A percentile compares a stretch with the other conserved stretches of the same genome.
phyloP scores from a whole-genome alignment of 2,888 invertebrate genomes.

The Apomyelois bistriatella region DNA sequence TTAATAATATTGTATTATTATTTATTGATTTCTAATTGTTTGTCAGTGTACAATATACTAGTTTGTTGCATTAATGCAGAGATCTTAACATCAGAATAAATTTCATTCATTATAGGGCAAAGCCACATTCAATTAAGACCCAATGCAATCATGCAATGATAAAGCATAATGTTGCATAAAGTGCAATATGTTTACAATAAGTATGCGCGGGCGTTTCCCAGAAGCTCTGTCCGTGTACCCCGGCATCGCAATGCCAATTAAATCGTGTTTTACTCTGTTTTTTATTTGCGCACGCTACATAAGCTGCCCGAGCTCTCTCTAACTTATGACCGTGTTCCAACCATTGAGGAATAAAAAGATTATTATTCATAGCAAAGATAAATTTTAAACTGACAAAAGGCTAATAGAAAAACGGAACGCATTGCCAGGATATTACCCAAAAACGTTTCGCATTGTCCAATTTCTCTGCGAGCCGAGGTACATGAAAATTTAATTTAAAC shows the following conservation, averaged over 20 bases:
- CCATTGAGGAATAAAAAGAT: slow-evolving; percentile 25
- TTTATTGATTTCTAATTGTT: no score
- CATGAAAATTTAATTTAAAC: slow-evolving; percentile 48
- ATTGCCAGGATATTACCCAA: slow-evolving; percentile 33
- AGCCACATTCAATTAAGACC: slow-evolving; percentile 10
- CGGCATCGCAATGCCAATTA: slow-evolving; percentile 52
- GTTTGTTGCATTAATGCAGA: no score
- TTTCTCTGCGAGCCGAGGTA: slow-evolving; percentile 26
- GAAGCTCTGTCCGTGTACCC: slow-evolving; percentile 41
- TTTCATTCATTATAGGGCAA: background rate
- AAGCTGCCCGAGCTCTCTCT: slow-evolving; percentile 32
- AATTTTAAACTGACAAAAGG: slow-evolving; percentile 1
- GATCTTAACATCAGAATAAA: no score
- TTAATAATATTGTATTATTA: no score
- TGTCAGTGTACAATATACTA: no score
- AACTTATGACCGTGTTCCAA: slow-evolving; percentile 28
- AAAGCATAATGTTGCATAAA: slow-evolving; percentile 28
- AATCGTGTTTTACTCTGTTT: slow-evolving; percentile 41
- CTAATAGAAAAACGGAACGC: slow-evolving; percentile 15
- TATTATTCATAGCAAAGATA: slow-evolving; percentile 4
- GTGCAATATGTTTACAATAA: slow-evolving; percentile 29
- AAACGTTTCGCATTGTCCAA: slow-evolving; percentile 30
- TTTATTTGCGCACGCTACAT: slow-evolving; percentile 46
- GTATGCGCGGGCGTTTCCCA: slow-evolving; percentile 36
- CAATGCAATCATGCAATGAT: slow-evolving; percentile 19